Evolutionary conservation across 2,888 invertebrate genomes (phyloP), one percentile per base, ranked within the genome.

Genomic region (Acrocyrtus sp.): DNA sequence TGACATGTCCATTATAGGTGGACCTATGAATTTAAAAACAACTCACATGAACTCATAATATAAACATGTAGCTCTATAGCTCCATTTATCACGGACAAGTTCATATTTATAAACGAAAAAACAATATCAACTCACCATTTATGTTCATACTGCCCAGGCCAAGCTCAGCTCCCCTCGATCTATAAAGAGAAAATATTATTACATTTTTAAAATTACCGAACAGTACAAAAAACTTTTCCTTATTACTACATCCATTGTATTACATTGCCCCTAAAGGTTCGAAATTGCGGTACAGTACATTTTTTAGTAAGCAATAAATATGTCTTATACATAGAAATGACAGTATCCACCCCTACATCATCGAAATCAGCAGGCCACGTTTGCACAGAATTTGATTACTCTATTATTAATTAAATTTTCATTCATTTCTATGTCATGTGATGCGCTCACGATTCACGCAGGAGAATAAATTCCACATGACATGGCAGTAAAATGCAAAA

Each of bases 1-100:
- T 75, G 81, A 81, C 81, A 81, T 81, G 78, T 81, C 81, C 81
- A 81, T 81, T 80, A 81, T 81, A 75, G 81, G 81, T 74, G 81
- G 80, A 81, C 81, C 78, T 60, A 29, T 6, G 57, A 60, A 47
- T 47, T 21, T 19, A 60, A 45, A 60, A 60, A 47, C 10, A 47
- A n/a, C 41, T 21, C 8, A 22, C 51, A 51, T 22, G 10, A 22
- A 51, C 8, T 6, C 5, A 15, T 47, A 17, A 47, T 47, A 47
- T 5, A 47, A 2, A 51, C 51, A 51, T 26, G 51, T 26, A 24
- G 10, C 26, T 3, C 24, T 51, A 8, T 22, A n/a, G n/a, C 39
- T 39, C 12, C 39, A 39, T 39, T 39, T 39, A 12, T 39, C 6
- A 39, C n/a, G n/a, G n/a, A n/a, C n/a, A n/a, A n/a, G n/a, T n/a